Conservation (phyloP, 2,888 invertebrate genomes). For the Spatulosminthurus flaviceps region DNA sequence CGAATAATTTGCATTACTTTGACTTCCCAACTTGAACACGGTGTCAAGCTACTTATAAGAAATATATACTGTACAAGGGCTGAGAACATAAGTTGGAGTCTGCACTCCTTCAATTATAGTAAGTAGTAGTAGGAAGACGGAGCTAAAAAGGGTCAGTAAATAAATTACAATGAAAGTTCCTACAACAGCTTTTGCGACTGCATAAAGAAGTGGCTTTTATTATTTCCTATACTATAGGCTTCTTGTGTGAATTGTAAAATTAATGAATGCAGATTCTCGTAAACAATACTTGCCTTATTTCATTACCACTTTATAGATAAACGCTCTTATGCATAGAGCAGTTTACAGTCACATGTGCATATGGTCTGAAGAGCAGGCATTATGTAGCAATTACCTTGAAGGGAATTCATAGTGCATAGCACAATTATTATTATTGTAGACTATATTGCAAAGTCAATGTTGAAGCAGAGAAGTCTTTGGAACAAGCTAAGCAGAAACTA, state of each 20-base stretch:
- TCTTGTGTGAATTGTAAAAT: conserved; percentile 6
- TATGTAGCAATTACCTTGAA: not conserved
- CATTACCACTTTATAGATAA: too few relatives aligned
- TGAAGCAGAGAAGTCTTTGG: too few relatives aligned
- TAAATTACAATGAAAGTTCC: not conserved
- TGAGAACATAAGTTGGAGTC: too few relatives aligned
- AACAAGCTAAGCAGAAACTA: not conserved
- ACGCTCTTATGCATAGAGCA: too few relatives aligned
- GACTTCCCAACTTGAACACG: too few relatives aligned
- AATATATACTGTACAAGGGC: too few relatives aligned
- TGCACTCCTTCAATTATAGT: not conserved
- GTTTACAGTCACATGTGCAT: too few relatives aligned
- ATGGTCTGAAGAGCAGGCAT: too few relatives aligned
- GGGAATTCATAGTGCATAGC: not conserved
- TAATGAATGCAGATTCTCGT: not conserved
- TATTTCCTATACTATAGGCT: not conserved
- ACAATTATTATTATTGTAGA: not conserved
- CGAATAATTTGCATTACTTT: too few relatives aligned
- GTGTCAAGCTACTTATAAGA: too few relatives aligned
- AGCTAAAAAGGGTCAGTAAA: not conserved
- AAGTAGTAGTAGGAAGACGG: not conserved
- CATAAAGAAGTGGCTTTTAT: not conserved
- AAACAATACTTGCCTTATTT: not conserved
- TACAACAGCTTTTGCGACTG: not conserved
- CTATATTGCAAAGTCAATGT: too few relatives aligned